phyloP scores from a whole-genome alignment of 2,888 invertebrate species.

The Galerucella pusilla region DNA sequence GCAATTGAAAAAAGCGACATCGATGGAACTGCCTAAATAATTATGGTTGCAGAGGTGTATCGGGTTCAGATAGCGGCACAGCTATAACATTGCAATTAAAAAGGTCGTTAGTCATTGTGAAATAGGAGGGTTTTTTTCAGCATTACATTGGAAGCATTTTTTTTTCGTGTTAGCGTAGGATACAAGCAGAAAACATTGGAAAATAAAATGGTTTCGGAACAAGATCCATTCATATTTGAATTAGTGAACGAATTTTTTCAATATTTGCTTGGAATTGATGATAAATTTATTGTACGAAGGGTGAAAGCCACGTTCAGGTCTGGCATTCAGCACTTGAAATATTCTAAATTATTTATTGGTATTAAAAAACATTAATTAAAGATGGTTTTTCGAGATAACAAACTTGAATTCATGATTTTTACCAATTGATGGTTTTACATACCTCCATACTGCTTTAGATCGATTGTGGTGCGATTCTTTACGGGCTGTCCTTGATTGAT shows the following conservation, averaged over 20 bases:
- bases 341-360: too few species aligned
- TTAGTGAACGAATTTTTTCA: background rate
- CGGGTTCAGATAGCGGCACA: conserved; percentile 9
- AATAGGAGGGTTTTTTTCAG: background rate
- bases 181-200: conserved; percentile 1
- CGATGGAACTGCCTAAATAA: conserved; percentile 1
- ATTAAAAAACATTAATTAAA: too few species aligned
- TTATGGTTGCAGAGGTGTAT: conserved; percentile 1
- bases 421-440: too few species aligned
- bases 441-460: too few species aligned
- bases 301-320: background rate
- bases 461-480: too few species aligned
- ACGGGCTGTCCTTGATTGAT: too few species aligned
- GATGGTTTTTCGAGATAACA: too few species aligned
- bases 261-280: background rate
- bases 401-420: too few species aligned
- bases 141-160: background rate
- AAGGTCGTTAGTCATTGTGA: conserved; percentile 17
- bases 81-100: conserved; percentile 6
- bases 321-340: background rate
- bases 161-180: background rate
- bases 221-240: background rate
- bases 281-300: background rate
- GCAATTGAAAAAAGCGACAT: conserved; percentile 1
- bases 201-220: background rate